These are phyloP conservation scores for Vanessa tameamea DNA, from an alignment of 1,140 invertebrate species.

Conservation along the genomic window DNA sequence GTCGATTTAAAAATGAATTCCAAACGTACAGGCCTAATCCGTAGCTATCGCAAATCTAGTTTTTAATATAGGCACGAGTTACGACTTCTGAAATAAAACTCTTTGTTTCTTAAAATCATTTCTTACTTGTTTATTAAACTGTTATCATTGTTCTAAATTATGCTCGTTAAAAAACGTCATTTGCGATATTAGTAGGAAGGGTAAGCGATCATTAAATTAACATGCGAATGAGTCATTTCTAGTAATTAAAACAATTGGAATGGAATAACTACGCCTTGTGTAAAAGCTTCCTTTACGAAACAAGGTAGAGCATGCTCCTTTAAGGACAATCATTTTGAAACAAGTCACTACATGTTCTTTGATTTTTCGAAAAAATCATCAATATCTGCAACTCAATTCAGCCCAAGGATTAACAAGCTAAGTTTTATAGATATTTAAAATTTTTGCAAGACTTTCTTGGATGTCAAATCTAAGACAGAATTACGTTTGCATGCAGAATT, in stretches of 20 bases:
- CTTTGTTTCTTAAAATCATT: not conserved
- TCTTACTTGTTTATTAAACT: not conserved
- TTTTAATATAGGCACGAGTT: not conserved
- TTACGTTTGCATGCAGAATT: not conserved
- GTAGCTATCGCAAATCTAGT: not conserved
- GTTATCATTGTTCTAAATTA: not conserved
- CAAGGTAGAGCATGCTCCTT: not conserved
- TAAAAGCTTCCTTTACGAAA: not conserved
- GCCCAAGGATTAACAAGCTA: not conserved
- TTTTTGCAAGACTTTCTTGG: not conserved
- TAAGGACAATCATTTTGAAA: not conserved
- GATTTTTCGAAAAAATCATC: not conserved
- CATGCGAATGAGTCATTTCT: constrained; percentile 1
- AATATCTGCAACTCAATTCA: not conserved
- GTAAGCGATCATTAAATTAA: not conserved
- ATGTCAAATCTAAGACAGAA: too few relatives aligned
- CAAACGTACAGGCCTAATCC: not conserved
- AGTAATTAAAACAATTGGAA: constrained; percentile 3
- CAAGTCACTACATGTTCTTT: not conserved
- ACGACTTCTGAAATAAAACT: not conserved
- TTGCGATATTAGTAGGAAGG: not conserved
- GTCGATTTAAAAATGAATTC: not conserved
- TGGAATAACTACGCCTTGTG: not conserved
- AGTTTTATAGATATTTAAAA: not conserved
- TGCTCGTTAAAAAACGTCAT: not conserved